Base-by-base conservation (phyloP, 23 tunicate genomes). In the Trididemnum clinides region DNA sequence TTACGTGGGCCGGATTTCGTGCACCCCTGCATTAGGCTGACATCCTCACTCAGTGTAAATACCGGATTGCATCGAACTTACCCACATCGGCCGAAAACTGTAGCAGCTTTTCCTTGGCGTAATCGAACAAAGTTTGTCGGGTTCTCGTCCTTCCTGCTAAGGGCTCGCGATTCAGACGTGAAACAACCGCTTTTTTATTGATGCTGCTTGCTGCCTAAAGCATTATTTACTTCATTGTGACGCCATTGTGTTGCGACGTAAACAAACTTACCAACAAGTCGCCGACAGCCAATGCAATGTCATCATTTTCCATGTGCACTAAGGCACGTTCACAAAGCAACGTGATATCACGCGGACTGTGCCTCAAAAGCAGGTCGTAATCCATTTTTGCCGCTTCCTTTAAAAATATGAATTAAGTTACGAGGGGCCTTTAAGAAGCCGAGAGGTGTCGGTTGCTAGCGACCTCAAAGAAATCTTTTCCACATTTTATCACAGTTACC, bases 331-430 rank as follows among this genome's bases (percentile, higher is more conserved):
- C 97, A 71, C 90, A 92, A 4, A 92, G 72, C 20, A 92, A 50
- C 35, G 79, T 50, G 2, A 79, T 88, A 49, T 92, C 97, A 0
- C 82, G 80, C 19, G 97, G 97, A 23, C 72, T 74, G 71, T 87
- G 64, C 49, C 81, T 80, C 32, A 92, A 74, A 31, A 92, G 65
- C 39, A 76, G 33, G 37, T 92, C 90, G 71, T 92, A 92, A 49
- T 92, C 97, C 39, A 83, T 92, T 30, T 79, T 79, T 1, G 97
- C 97, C 49, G 72, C 85, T 12, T 19, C 81, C 97, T 92, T 50
- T 0, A 72, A 70, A n/a, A n/a, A n/a, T n/a, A n/a, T n/a, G n/a
- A n/a, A n/a, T n/a, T n/a, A n/a, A n/a, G n/a, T n/a, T n/a, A n/a
- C n/a, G n/a, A n/a, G n/a, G n/a, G n/a, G n/a, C n/a, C n/a, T n/a